Evolutionary conservation across 92 coral and sea anemone genomes (phyloP).

Genomic region (Desmophyllum pertusum): DNA sequence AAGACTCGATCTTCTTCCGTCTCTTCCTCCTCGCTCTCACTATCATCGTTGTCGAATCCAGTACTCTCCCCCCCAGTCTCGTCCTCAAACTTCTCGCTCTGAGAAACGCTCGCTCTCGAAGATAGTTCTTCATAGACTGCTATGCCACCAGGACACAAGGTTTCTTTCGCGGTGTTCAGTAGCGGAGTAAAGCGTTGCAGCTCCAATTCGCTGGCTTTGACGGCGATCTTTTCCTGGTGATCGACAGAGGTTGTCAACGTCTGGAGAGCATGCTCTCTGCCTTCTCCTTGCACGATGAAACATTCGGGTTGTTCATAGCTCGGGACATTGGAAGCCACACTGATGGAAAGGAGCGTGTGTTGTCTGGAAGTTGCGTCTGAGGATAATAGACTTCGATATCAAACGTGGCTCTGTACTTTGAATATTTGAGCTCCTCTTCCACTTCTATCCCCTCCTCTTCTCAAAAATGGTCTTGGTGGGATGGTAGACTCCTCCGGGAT

Average conservation of each 20-base stretch:
- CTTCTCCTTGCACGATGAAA: constrained; percentile 17
- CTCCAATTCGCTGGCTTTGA: background rate
- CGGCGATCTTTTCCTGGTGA: constrained; percentile 9
- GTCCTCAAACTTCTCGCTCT: too few species aligned
- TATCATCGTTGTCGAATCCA: background rate
- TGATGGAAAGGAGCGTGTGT: constrained; percentile 10
- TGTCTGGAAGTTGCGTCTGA: too few species aligned
- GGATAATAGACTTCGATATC: constrained; percentile 28
- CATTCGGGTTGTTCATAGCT: constrained; percentile 25
- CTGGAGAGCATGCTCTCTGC: background rate
- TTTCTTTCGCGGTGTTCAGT: background rate
- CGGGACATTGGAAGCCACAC: constrained; percentile 36
- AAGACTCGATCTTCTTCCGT: background rate
- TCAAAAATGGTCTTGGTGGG: constrained; percentile 14
- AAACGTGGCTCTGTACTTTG: constrained; percentile 12
- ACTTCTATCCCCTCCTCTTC: constrained; percentile 8
- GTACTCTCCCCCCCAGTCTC: background rate
- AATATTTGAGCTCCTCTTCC: background rate
- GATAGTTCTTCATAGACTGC: background rate
- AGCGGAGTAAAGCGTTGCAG: background rate
- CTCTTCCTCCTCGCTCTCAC: constrained; percentile 24
- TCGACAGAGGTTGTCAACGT: background rate
- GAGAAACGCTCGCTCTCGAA: background rate
- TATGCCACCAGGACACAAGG: too few species aligned
- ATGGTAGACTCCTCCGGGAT: constrained; percentile 39